Conservation (phyloP, 2,888 invertebrate genomes). For the Chaetoderma sp. region DNA sequence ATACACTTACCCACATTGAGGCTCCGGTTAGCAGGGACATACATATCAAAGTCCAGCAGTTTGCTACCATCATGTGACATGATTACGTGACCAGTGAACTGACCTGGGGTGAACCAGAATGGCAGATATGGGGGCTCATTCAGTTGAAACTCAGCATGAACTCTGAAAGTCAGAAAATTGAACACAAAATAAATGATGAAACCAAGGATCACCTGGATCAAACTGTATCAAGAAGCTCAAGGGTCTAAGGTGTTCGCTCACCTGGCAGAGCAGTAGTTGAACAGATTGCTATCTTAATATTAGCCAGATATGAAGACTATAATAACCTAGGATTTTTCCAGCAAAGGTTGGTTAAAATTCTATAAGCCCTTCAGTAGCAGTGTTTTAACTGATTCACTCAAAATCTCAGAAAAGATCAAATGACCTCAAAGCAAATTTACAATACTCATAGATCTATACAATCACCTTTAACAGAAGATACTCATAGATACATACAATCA, state of each 20-base stretch:
- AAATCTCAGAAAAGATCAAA: no score
- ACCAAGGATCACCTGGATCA: background rate
- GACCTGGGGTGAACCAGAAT: slow-evolving; percentile 68
- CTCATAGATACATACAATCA: no score
- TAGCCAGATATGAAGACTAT: no score
- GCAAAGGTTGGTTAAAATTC: no score
- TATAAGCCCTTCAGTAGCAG: no score
- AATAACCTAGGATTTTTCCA: background rate
- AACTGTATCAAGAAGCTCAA: background rate
- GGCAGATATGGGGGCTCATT: slow-evolving; percentile 65
- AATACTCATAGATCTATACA: no score
- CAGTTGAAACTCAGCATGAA: slow-evolving; percentile 68
- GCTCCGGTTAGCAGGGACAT: slow-evolving; percentile 58
- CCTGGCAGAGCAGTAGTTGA: no score
- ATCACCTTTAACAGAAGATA: no score
- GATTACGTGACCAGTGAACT: slow-evolving; percentile 63
- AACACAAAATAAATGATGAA: background rate
- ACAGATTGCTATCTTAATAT: no score
- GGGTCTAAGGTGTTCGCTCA: no score
- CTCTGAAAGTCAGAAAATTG: slow-evolving; percentile 42
- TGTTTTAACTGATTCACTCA: no score
- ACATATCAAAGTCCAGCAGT: slow-evolving; percentile 57
- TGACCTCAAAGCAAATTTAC: no score
- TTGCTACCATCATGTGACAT: slow-evolving; percentile 52
- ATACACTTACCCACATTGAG: slow-evolving; percentile 69